Evolutionary conservation across 2,888 invertebrate species (phyloP).

Genomic region (Apamea anceps): DNA sequence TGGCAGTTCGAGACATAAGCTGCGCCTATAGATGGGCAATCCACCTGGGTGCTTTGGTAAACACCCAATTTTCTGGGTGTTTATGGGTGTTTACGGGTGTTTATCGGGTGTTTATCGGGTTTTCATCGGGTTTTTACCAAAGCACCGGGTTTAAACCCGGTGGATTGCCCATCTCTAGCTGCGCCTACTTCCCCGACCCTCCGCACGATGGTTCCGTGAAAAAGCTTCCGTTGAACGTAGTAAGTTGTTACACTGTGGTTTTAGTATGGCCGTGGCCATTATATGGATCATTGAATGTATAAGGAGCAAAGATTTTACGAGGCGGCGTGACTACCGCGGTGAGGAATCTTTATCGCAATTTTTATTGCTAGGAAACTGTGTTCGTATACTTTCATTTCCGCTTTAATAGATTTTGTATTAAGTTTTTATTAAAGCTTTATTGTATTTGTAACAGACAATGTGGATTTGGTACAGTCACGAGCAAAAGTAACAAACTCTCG

Average conservation of each 20-base stretch:
- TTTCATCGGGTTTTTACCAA: too few species aligned
- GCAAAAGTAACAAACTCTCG: too few species aligned
- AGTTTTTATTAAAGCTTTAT: constrained; percentile 31
- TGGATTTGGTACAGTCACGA: not conserved
- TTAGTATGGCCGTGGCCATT: constrained; percentile 77
- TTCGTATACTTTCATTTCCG: constrained; percentile 46
- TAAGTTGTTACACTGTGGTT: constrained; percentile 56
- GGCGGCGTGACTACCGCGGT: constrained; percentile 72
- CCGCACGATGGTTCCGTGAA: not conserved
- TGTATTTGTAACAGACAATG: constrained; percentile 7
- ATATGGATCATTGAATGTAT: constrained; percentile 81
- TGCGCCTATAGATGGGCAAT: too few species aligned
- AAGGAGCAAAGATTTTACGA: constrained; percentile 85
- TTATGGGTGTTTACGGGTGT: too few species aligned
- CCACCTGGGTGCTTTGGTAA: too few species aligned
- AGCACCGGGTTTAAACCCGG: too few species aligned
- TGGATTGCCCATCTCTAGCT: too few species aligned
- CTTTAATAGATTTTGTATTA: constrained; percentile 44
- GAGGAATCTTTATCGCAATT: constrained; percentile 77
- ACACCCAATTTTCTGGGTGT: too few species aligned
- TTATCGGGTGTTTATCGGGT: too few species aligned
- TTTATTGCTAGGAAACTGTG: constrained; percentile 75
- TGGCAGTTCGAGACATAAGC: not conserved
- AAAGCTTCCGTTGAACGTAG: not conserved
- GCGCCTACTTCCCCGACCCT: not conserved